Percentiles rank a stretch among this genome's conserved stretches.
Evolutionary conservation across 2,888 invertebrate genomes (phyloP).

Genomic region (Liopterus haemorrhoidalis): DNA sequence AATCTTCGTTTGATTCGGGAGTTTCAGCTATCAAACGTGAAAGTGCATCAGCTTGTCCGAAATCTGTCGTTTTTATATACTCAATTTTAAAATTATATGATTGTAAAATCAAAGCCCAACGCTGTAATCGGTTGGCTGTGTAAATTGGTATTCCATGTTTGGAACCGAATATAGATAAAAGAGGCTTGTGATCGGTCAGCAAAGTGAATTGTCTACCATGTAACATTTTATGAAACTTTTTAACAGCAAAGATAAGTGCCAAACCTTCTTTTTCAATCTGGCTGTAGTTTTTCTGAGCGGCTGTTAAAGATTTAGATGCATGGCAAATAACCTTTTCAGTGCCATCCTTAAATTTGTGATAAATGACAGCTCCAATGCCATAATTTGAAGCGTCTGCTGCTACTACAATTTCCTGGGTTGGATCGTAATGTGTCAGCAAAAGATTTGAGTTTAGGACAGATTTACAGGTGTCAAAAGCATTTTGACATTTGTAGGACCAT

Average conservation of each 20-base stretch:
- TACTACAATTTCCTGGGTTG: background rate
- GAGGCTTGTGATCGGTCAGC: too few species aligned
- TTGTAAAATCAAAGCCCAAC: conserved; percentile 26
- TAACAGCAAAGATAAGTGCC: conserved; percentile 35
- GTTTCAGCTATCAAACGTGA: background rate
- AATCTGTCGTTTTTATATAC: background rate
- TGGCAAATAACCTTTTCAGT: conserved; percentile 16
- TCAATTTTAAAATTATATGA: conserved; percentile 3
- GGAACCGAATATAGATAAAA: conserved; percentile 36
- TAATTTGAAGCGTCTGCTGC: background rate
- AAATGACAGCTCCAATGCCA: background rate
- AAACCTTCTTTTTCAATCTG: conserved; percentile 40
- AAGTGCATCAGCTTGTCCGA: conserved; percentile 1
- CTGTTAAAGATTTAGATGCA: conserved; percentile 36
- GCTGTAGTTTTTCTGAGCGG: conserved; percentile 36
- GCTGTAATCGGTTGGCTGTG: conserved; percentile 26
- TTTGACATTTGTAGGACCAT: background rate
- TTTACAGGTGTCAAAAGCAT: background rate
- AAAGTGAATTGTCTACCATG: conserved; percentile 36
- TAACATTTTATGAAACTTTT: conserved; percentile 36
- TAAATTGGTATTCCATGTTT: conserved; percentile 28
- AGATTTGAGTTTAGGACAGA: background rate
- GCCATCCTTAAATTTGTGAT: background rate
- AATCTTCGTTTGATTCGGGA: background rate
- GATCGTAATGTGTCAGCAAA: background rate